phyloP scores from a whole-genome alignment of 2,797 vertebrate species.

The Tokudaia muenninki region DNA sequence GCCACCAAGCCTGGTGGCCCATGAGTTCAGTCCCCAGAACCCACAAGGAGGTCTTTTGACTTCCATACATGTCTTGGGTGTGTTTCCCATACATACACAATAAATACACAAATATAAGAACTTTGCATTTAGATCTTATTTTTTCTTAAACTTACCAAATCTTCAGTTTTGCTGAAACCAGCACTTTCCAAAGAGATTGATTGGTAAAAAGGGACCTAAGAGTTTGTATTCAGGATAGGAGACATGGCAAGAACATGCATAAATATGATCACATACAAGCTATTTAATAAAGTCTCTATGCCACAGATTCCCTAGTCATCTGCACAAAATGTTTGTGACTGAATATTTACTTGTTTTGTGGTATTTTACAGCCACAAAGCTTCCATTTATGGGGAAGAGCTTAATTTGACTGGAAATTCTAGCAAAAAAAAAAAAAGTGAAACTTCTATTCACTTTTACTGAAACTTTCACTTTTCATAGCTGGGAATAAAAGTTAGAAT shows the following conservation, averaged over 20 bases:
- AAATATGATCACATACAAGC: neutral
- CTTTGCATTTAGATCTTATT: neutral
- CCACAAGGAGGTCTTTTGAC: neutral
- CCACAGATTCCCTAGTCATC: neutral
- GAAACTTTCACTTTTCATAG: slow-evolving; percentile 46
- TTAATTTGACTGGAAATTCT: slow-evolving; percentile 40
- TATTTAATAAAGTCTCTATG: neutral
- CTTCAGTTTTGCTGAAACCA: slow-evolving; percentile 54
- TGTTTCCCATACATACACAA: neutral
- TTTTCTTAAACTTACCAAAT: slow-evolving; percentile 27
- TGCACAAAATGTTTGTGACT: neutral
- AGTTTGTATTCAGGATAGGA: neutral
- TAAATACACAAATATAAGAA: neutral
- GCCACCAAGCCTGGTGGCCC: neutral
- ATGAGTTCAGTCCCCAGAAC: neutral
- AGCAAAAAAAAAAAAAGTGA: slow-evolving; percentile 29
- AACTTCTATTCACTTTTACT: neutral
- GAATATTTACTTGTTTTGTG: slow-evolving; percentile 31
- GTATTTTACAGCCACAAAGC: neutral
- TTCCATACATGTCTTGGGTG: neutral
- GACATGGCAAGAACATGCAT: neutral
- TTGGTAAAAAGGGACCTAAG: neutral
- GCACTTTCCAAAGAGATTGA: slow-evolving; percentile 16
- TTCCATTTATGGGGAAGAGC: slow-evolving; percentile 17
- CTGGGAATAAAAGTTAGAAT: slow-evolving; percentile 3